These are phyloP conservation scores for Ctenopoma kingsleyae DNA, from an alignment of 2,797 vertebrate species.

Conservation along the genomic window DNA sequence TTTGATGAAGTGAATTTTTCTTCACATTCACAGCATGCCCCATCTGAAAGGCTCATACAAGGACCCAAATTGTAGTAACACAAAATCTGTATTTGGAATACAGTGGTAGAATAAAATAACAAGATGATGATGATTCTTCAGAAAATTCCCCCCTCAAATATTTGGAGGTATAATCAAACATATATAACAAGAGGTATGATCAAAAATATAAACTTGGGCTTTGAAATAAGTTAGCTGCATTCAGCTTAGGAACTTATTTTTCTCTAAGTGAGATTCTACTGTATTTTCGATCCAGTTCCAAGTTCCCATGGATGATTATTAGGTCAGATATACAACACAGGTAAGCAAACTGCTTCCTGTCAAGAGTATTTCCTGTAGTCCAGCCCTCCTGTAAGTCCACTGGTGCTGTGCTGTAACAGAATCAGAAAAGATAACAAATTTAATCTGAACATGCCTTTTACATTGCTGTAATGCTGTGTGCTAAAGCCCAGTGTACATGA, in stretches of 20 bases:
- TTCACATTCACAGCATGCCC: neutral
- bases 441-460: slow-evolving; percentile 65
- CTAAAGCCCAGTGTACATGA: slow-evolving; percentile 47
- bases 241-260: neutral
- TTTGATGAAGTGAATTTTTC: neutral
- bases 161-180: slow-evolving; percentile 1
- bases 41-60: no score
- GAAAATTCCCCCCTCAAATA: neutral
- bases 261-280: slow-evolving; percentile 16
- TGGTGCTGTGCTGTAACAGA: slow-evolving; percentile 42
- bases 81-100: neutral
- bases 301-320: slow-evolving; percentile 29
- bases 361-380: slow-evolving; percentile 46
- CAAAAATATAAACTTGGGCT: slow-evolving; percentile 18
- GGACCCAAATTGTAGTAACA: neutral
- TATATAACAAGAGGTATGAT: neutral
- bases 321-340: slow-evolving; percentile 46
- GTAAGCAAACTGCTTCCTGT: slow-evolving; percentile 46
- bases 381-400: slow-evolving; percentile 46
- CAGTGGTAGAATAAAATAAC: neutral
- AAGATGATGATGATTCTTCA: neutral
- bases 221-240: slow-evolving; percentile 13
- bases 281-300: slow-evolving; percentile 19
- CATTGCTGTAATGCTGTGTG: slow-evolving; percentile 59
- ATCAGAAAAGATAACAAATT: slow-evolving; percentile 66